Evolutionary conservation across 2,888 invertebrate species (phyloP), one percentile per base, ranked within the genome.

Genomic region (Masnerella sp.): DNA sequence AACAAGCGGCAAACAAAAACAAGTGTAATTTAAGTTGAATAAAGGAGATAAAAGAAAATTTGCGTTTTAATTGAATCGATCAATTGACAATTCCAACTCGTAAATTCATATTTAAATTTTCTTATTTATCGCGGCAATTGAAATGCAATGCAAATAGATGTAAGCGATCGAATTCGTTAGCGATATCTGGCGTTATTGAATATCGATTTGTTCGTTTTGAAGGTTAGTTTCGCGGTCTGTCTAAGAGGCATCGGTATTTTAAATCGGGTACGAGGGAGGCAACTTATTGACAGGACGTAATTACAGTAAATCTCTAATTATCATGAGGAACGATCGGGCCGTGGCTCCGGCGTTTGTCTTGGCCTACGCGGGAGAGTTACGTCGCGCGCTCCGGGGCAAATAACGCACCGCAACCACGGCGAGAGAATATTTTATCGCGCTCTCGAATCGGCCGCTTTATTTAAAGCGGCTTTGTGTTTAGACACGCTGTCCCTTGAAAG

Each of bases 241-340:
- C 56, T 18, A 45, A 45, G 25, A 54, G 40, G 47, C 40, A 51
- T 52, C 59, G 36, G 69, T 54, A 67, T 70, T 75, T 68, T 43
- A 52, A 68, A 71, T 36, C 42, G 52, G 28, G 51, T 56, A 72
- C 54, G 65, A 64, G 68, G 42, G 72, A 65, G 61, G 75, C 71
- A 45, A 74, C 67, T 64, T 76, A 74, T 76, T 74, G 70, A 76
- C 76, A 74, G 73, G 54, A 64, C 68, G 70, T 74, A 74, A 76
- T 76, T 76, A 78, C 77, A 75, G 75, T 78, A 78, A 81, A 81
- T 80, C 78, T 79, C 76, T 81, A 80, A 81, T 81, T 81, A 81
- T 74, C 78, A 64, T 65, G 61, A 71, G 49, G 30, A 69, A 59
- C 52, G 69, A 75, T 70, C 72, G 49, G 30, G 34, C 40, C 49